Percentiles rank a stretch among this genome's conserved stretches.
Conservation (phyloP, 2,113 vertebrate species). For the Telmatochromis sp. region DNA sequence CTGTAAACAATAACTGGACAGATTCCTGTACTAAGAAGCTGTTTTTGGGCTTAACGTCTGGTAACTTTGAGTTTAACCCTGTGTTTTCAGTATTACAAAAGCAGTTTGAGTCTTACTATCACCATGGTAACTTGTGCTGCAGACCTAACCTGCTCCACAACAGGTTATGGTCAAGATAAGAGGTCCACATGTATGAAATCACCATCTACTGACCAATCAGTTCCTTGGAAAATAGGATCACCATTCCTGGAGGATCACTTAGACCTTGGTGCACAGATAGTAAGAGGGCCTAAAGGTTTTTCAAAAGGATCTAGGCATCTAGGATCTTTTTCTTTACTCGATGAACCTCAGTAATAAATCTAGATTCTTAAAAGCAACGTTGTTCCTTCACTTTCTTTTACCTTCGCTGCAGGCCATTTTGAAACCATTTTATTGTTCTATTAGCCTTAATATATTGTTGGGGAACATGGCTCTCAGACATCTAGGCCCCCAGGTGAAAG, state of each 20-base stretch:
- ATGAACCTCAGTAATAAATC: neutral
- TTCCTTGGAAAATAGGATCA: neutral
- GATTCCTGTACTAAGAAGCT: neutral
- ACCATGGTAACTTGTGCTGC: neutral
- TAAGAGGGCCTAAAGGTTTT: neutral
- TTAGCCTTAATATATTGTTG: neutral
- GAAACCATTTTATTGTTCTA: neutral
- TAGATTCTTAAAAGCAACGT: neutral
- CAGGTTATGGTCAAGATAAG: neutral
- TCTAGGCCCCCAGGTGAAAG: neutral
- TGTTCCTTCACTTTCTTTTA: neutral
- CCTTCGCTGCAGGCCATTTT: neutral
- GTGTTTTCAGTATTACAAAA: neutral
- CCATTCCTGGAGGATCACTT: neutral
- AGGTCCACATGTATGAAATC: neutral
- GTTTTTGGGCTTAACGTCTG: neutral
- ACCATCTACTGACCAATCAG: neutral
- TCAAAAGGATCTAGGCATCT: neutral
- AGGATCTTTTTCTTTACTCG: neutral
- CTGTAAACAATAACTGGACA: neutral
- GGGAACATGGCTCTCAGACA: neutral
- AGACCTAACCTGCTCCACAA: neutral
- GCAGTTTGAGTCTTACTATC: neutral
- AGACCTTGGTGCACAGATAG: neutral
- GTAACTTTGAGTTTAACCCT: rapidly evolving